Conservation (phyloP, 2,797 vertebrate species). For the Microctenopoma steveboyesi region DNA sequence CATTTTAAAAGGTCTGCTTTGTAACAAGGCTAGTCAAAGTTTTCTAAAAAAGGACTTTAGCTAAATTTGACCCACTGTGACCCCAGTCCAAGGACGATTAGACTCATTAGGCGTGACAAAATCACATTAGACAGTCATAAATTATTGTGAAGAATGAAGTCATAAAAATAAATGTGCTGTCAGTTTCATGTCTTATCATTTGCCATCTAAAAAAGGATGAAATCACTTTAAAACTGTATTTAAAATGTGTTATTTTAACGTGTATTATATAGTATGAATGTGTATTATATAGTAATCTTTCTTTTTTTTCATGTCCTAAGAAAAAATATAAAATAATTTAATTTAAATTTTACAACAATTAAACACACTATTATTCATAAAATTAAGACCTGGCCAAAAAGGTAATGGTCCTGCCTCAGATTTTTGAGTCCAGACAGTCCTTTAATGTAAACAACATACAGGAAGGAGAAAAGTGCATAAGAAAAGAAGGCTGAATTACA, state of each 20-base stretch:
- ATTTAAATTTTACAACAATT: background rate
- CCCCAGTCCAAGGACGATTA: slow-evolving; percentile 25
- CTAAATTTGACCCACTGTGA: slow-evolving; percentile 15
- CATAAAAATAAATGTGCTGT: slow-evolving; percentile 42
- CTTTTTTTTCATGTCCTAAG: background rate
- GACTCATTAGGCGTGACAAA: slow-evolving; percentile 27
- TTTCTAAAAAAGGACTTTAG: background rate
- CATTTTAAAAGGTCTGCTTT: background rate
- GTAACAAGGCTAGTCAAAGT: background rate
- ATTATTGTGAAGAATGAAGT: slow-evolving; percentile 35
- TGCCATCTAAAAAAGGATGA: slow-evolving; percentile 7
- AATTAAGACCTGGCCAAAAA: background rate
- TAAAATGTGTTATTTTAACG: background rate
- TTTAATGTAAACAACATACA: slow-evolving; percentile 64
- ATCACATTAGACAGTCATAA: slow-evolving; percentile 40
- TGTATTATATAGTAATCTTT: too few species aligned
- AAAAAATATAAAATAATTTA: too few species aligned
- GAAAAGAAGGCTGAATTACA: slow-evolving; percentile 36
- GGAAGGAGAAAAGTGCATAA: slow-evolving; percentile 64
- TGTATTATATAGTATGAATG: too few species aligned
- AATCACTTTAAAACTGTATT: background rate
- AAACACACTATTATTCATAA: background rate
- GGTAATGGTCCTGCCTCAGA: background rate
- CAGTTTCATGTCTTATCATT: slow-evolving; percentile 20
- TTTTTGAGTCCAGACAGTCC: background rate